Conservation (phyloP, 2,888 invertebrate genomes). For the Brenthis daphne region DNA sequence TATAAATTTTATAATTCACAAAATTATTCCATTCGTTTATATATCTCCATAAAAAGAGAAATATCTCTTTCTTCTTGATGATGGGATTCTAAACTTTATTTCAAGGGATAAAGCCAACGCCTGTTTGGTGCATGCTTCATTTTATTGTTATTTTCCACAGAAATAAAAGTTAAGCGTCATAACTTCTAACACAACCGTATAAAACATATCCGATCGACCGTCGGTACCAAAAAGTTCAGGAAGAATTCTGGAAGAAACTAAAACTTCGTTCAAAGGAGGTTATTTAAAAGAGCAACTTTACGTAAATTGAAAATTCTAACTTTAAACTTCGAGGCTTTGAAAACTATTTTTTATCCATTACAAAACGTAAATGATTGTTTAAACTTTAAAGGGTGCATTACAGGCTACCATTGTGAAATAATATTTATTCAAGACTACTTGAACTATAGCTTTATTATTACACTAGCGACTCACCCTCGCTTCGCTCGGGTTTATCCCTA, state of each 20-base stretch:
- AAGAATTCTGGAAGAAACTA: constrained; percentile 19
- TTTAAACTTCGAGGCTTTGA: constrained; percentile 17
- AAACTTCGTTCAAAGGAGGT: constrained; percentile 20
- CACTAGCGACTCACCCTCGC: too few species aligned
- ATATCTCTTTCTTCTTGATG: not conserved
- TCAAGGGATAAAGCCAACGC: too few species aligned
- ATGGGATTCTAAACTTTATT: too few species aligned
- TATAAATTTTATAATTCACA: constrained; percentile 42
- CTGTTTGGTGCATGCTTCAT: not conserved
- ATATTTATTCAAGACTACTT: too few species aligned
- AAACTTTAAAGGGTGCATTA: not conserved
- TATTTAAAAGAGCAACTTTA: constrained; percentile 21
- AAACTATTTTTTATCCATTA: constrained; percentile 23
- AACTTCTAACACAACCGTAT: not conserved
- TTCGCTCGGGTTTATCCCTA: too few species aligned
- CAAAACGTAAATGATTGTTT: constrained; percentile 9
- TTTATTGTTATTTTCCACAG: constrained; percentile 2
- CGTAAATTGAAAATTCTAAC: constrained; percentile 22
- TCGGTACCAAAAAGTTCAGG: constrained; percentile 3
- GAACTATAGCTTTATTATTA: too few species aligned
- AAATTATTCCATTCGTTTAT: constrained; percentile 28
- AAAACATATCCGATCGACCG: constrained; percentile 8
- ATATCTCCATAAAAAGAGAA: not conserved
- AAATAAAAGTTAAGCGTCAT: not conserved
- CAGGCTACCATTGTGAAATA: not conserved